These are phyloP conservation scores for Sebastes alutus DNA, from an alignment of 2,797 vertebrate species.

Conservation along the genomic window DNA sequence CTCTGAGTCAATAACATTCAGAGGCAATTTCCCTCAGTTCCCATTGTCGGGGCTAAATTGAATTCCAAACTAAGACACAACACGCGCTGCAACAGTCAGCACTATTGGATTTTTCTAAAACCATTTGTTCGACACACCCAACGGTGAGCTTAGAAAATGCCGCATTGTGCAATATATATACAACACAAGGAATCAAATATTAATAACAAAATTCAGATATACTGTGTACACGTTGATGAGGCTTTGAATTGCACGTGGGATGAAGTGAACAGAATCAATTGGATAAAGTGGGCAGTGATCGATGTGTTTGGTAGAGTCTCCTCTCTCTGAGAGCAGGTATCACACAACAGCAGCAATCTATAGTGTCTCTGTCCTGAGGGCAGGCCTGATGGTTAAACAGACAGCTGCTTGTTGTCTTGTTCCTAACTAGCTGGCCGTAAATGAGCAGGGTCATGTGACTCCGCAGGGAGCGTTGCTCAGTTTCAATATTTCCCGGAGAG, in stretches of 20 bases:
- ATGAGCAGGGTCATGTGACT: slow-evolving; percentile 31
- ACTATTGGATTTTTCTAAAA: slow-evolving; percentile 46
- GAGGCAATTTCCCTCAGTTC: slow-evolving; percentile 56
- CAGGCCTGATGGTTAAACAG: slow-evolving; percentile 25
- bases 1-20: slow-evolving; percentile 66
- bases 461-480: not conserved
- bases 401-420: slow-evolving; percentile 35
- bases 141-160: not conserved
- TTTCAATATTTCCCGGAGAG: slow-evolving; percentile 10
- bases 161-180: not conserved
- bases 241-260: slow-evolving; percentile 20
- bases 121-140: not conserved
- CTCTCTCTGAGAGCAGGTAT: slow-evolving; percentile 31
- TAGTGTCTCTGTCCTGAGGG: slow-evolving; percentile 31
- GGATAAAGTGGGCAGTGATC: slow-evolving; percentile 41
- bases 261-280: slow-evolving; percentile 35
- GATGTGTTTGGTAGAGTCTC: slow-evolving; percentile 40
- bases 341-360: slow-evolving; percentile 48
- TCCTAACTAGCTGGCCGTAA: not conserved
- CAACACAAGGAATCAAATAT: not conserved
- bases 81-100: slow-evolving; percentile 35
- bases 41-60: slow-evolving; percentile 44
- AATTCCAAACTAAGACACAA: slow-evolving; percentile 53
- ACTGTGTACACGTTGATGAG: not conserved
- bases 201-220: not conserved